phyloP scores from a whole-genome alignment of 23 tunicate genomes.

The Clavelina lepadiformis region DNA sequence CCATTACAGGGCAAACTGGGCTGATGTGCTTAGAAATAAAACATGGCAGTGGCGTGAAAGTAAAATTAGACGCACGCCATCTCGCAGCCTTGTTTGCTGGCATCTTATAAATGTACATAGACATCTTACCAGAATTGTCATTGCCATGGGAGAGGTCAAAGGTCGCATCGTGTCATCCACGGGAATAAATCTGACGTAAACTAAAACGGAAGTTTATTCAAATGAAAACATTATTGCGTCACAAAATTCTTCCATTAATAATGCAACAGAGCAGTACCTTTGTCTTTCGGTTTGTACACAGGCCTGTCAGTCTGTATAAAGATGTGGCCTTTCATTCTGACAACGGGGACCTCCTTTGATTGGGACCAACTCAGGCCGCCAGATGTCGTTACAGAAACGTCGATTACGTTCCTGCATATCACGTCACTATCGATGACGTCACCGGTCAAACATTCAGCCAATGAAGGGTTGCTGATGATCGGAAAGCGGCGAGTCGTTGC shows the following conservation, averaged over 20 bases:
- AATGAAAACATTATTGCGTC: too few species aligned
- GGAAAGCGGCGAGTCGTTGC: conserved; percentile 20
- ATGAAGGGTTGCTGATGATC: background rate
- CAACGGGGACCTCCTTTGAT: conserved; percentile 19
- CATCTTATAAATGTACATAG: too few species aligned
- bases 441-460: background rate
- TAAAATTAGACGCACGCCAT: too few species aligned
- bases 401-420: conserved; percentile 5
- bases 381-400: conserved; percentile 36
- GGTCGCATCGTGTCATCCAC: conserved; percentile 37
- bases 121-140: conserved; percentile 40
- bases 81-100: too few species aligned
- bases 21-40: too few species aligned
- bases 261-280: too few species aligned
- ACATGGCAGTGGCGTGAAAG: too few species aligned
- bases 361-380: conserved; percentile 19
- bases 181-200: conserved; percentile 39
- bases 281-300: conserved; percentile 51
- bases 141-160: conserved; percentile 15
- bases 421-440: conserved; percentile 4
- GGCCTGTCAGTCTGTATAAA: conserved; percentile 85
- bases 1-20: too few species aligned
- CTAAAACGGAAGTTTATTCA: conserved; percentile 12
- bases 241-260: too few species aligned
- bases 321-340: conserved; percentile 42